phyloP scores from a whole-genome alignment of 2,888 invertebrate species.

The Apamea crenata region DNA sequence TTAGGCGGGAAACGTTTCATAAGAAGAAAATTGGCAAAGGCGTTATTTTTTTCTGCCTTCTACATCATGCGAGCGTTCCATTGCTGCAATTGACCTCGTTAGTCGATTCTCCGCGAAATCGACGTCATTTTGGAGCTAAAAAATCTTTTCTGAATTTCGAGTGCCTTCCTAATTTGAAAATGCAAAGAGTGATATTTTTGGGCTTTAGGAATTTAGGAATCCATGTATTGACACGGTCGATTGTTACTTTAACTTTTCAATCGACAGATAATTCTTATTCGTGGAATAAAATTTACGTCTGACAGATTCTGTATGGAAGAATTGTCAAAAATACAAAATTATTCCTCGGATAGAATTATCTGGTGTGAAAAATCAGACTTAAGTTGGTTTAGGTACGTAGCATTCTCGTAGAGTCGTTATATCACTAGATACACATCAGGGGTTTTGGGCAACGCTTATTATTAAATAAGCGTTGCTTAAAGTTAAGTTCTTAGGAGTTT shows the following conservation, averaged over 20 bases:
- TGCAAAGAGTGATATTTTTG: not conserved
- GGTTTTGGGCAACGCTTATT: not conserved
- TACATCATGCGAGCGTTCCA: constrained; percentile 50
- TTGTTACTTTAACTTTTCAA: not conserved
- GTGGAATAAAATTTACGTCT: no score
- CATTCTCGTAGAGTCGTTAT: not conserved
- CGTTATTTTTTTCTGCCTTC: constrained; percentile 54
- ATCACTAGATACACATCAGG: not conserved
- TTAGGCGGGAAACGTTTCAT: constrained; percentile 49
- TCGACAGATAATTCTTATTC: no score
- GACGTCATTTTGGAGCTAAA: constrained; percentile 42
- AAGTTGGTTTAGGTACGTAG: not conserved
- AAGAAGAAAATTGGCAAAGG: constrained; percentile 53
- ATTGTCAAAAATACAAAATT: no score
- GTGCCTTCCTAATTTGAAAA: constrained; percentile 42
- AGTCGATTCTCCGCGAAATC: constrained; percentile 39
- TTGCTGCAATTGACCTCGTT: constrained; percentile 61
- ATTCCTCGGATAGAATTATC: no score
- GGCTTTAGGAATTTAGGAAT: not conserved
- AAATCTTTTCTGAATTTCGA: constrained; percentile 37
- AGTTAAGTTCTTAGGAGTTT: not conserved
- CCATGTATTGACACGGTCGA: not conserved
- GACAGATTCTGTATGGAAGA: no score
- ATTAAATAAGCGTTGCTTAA: no score
- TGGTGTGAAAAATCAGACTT: no score